Conservation (phyloP, 2,888 invertebrate genomes). For the Pimpla rufipes region DNA sequence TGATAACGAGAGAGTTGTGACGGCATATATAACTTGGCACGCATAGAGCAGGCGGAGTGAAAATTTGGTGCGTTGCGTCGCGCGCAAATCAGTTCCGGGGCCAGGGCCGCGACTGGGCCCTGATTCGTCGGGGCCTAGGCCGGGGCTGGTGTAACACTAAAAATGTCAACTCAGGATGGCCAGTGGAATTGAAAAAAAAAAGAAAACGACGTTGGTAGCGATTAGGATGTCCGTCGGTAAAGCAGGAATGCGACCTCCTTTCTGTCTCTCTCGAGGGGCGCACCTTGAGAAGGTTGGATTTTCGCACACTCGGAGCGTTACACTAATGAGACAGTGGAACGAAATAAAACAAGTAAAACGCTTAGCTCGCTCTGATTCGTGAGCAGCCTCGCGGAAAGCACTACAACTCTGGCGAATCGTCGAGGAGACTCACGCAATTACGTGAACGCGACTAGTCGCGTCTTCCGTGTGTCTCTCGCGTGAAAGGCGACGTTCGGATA, state of each 20-base stretch:
- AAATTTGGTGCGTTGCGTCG: too few relatives aligned
- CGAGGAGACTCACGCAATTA: slow-evolving; percentile 30
- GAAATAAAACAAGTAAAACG: slow-evolving; percentile 13
- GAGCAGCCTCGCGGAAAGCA: not conserved
- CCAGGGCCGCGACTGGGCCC: too few relatives aligned
- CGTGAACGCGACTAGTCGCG: slow-evolving; percentile 18
- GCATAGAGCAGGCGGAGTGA: not conserved
- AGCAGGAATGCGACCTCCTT: not conserved
- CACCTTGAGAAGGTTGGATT: not conserved
- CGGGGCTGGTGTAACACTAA: too few relatives aligned
- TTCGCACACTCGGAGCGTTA: slow-evolving; percentile 14
- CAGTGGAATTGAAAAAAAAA: too few relatives aligned
- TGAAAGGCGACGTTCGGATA: slow-evolving; percentile 12
- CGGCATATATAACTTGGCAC: not conserved
- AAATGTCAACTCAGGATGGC: too few relatives aligned
- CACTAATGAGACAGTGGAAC: slow-evolving; percentile 11
- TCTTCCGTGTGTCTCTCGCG: not conserved
- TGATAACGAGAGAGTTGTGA: not conserved
- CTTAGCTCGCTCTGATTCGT: slow-evolving; percentile 1
- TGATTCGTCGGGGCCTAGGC: too few relatives aligned
- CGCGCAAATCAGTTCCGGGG: too few relatives aligned
- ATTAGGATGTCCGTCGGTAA: not conserved
- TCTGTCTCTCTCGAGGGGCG: not conserved
- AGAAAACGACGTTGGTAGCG: not conserved
- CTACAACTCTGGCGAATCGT: not conserved